Evolutionary conservation across 1,140 invertebrate genomes (phyloP), one percentile per base, ranked within the genome.

Genomic region (Eumaeus atala): DNA sequence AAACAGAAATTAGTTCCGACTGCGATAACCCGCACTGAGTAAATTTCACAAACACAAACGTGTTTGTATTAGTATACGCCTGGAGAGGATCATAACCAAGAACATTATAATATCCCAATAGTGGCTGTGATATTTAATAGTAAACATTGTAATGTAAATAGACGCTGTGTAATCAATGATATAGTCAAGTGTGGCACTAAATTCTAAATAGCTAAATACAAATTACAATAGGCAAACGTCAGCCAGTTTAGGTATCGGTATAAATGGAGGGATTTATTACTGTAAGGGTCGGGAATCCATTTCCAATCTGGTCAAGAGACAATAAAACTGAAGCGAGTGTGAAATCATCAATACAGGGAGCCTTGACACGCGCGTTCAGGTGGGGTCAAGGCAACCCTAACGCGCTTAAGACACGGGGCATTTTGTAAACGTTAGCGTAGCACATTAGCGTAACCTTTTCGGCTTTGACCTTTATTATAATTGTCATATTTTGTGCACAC

Each of bases 311-410:
- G 40, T 44, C 40, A 17, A 17, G 40, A 62, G 59, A 62, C 61
- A 40, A 47, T 17, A 34, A 10, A 35, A 17, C 37, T n/a, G 21
- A 14, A 63, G 57, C 50, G 55, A 53, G 59, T 54, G 59, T 59
- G 60, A 70, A 62, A 63, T 64, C 59, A 61, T 68, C 59, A 58
- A 70, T 72, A 71, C 66, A 64, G 34, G 21, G 56, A 54, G 55
- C 77, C 76, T 78, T 78, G 72, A 75, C 72, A 65, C 58, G 49
- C 59, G 50, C 63, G 61, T 59, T 61, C 47, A 51, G 51, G 56
- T 51, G 34, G 64, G 77, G 75, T 78, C 72, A 82, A 80, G 74
- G 78, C 65, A 59, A 52, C 51, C 44, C 51, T 70, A 70, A 74
- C 65, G 60, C 58, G 66, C 72, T 81, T 72, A 79, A 60, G 58